Evolutionary conservation across 2,113 vertebrate species (phyloP), one percentile per base, ranked within the genome.

Genomic region (Eupsittula cactorum): DNA sequence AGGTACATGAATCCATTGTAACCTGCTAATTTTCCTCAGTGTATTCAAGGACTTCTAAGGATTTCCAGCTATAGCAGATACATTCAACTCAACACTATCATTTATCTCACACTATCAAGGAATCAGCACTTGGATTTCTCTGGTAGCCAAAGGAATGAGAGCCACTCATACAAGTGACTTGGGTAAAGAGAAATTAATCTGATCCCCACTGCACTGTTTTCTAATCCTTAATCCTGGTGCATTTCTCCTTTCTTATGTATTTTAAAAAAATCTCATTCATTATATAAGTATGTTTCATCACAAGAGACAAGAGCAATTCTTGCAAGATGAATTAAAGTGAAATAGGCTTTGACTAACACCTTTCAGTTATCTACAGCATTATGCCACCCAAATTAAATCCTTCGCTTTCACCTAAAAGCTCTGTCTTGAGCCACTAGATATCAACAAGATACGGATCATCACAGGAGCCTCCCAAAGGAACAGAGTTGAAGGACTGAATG

Each of bases 171-270:
- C 13, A 59, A 78, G 46, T 31, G n/a, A 76, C 31, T 71, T 37
- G 33, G 42, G 76, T 82, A 69, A 82, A 89, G 33, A 92, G 71
- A 96, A 93, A 84, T 71, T 44, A 82, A 91, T 37, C 50, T 77
- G 39, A 89, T 80, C 67, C 82, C 69, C 60, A 76, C 42, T 70
- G 50, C 37, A 55, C 16, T 63, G 62, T 55, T 91, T 68, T 75
- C 33, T 77, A 88, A 94, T 65, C 47, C 76, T 69, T 44, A 70
- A 23, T 84, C 33, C 27, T 27, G 9, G 21, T 64, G 68, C 2
- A 0, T 23, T 92, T 93, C 50, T 84, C 57, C 78, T 70, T 92
- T 70, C 41, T 75, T 91, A 33, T 39, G 5, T 50, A 86, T 63
- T 77, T 79, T 74, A 85, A 90, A 85, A 50, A 82, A 88, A 81